A percentile compares a stretch with the other conserved stretches of the same genome.
Conservation (phyloP, 2,797 vertebrate genomes). For the Phoxinus dragarum region DNA sequence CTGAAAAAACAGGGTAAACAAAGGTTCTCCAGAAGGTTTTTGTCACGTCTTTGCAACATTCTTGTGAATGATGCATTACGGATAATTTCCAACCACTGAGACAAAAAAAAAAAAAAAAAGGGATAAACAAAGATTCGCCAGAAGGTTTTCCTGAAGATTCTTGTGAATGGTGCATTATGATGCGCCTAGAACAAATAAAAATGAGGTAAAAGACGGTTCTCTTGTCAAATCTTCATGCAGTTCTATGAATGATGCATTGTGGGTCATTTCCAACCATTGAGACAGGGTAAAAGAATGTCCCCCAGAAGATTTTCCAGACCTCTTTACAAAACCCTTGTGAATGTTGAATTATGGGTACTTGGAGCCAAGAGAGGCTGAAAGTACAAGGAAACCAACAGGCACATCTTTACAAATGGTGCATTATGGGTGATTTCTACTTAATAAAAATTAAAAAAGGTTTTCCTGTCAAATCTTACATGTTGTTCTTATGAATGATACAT, state of each 20-base stretch:
- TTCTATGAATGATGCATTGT: conserved; percentile 35
- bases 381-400: not conserved
- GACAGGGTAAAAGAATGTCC: not conserved
- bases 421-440: not conserved
- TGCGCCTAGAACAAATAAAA: not conserved
- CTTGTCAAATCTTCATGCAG: conserved; percentile 13
- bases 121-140: not conserved
- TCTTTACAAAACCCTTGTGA: not conserved
- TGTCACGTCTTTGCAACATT: conserved; percentile 11
- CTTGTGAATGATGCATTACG: not conserved
- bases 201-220: not conserved
- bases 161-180: not conserved
- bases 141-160: not conserved
- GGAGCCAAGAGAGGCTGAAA: not conserved
- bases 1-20: not conserved
- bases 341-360: not conserved
- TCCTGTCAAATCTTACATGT: conserved; percentile 25
- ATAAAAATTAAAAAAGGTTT: not conserved
- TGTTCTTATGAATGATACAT: conserved; percentile 29
- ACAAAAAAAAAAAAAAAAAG: not conserved
- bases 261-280: conserved; percentile 44
- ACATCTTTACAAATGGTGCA: conserved; percentile 9
- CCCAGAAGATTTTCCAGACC: not conserved
- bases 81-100: not conserved
- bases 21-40: not conserved